Evolutionary conservation across 2,113 vertebrate genomes (phyloP).

Genomic region (Neolamprologus longior): DNA sequence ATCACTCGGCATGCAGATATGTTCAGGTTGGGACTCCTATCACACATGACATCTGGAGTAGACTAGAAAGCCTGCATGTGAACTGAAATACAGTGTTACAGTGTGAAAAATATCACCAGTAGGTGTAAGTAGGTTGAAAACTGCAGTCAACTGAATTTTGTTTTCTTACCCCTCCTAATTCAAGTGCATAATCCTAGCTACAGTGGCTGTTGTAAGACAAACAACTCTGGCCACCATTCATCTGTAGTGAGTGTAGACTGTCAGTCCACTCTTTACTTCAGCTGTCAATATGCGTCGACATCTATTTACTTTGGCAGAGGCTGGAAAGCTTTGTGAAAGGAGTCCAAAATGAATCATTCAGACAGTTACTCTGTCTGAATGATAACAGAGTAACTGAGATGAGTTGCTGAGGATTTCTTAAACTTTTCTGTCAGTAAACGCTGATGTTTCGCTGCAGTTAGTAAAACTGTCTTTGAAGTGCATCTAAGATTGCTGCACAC

Average conservation of each 20-base stretch:
- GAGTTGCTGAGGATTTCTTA: neutral
- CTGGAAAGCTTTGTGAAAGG: neutral
- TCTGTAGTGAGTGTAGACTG: neutral
- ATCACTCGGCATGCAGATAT: neutral
- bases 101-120: neutral
- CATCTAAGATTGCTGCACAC: neutral
- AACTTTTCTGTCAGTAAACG: accelerated
- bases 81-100: neutral
- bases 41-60: neutral
- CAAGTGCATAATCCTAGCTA: neutral
- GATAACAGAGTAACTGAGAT: neutral
- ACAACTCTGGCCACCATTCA: neutral
- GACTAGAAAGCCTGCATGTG: neutral
- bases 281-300: neutral
- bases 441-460: neutral
- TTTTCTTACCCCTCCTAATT: neutral
- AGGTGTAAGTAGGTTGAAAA: neutral
- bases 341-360: neutral
- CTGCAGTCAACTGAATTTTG: neutral
- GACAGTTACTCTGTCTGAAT: accelerated
- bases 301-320: neutral
- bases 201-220: neutral
- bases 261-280: neutral
- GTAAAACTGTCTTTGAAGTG: neutral
- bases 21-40: neutral